These are phyloP conservation scores for Lerista edwardsae DNA, from an alignment of 2,797 vertebrate genomes.

Conservation along the genomic window DNA sequence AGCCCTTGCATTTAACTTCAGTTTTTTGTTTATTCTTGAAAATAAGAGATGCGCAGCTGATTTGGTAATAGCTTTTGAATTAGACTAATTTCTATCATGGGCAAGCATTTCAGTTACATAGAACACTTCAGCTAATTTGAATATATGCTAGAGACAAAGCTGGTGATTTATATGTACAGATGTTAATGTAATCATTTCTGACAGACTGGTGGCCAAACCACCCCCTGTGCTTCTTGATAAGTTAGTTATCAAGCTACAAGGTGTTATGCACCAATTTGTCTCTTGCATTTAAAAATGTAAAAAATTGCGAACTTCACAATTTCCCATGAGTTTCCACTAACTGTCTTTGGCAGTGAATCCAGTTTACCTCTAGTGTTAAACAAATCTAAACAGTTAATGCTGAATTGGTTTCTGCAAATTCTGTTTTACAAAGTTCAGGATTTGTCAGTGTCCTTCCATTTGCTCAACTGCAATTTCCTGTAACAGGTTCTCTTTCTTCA, in stretches of 20 bases:
- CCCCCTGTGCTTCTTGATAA: background rate
- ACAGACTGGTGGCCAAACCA: background rate
- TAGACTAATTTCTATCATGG: background rate
- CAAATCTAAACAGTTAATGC: background rate
- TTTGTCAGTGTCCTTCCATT: background rate
- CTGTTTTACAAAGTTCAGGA: background rate
- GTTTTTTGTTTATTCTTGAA: background rate
- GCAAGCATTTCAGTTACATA: background rate
- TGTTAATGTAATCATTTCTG: background rate
- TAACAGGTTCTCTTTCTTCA: background rate
- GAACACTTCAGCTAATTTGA: background rate
- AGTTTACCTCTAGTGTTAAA: background rate
- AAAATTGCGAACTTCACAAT: background rate
- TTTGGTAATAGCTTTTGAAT: background rate
- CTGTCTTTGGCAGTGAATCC: background rate
- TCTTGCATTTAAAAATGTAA: background rate
- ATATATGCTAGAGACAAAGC: background rate
- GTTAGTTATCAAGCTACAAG: background rate
- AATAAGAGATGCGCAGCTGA: background rate
- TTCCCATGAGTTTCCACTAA: background rate
- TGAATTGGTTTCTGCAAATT: background rate
- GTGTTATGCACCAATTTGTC: background rate
- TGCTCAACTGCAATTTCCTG: background rate
- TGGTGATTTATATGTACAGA: background rate
- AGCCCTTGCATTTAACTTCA: too few species aligned